Conservation (phyloP, 1,140 invertebrate species). For the Latrodectus geometricus region DNA sequence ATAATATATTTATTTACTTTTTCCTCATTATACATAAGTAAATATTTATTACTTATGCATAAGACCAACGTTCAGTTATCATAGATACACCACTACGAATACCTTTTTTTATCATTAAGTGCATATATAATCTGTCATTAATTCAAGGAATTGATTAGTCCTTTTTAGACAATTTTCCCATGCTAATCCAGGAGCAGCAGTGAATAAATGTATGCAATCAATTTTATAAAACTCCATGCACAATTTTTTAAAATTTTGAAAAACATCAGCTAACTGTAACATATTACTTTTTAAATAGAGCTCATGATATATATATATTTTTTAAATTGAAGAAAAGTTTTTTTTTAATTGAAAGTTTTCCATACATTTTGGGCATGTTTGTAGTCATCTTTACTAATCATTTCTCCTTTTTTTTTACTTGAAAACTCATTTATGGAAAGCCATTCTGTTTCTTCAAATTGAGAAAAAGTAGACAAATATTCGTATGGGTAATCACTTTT, state of each 20-base stretch:
- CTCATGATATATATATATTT: background rate
- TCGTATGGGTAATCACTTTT: no score
- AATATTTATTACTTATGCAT: no score
- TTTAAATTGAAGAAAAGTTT: background rate
- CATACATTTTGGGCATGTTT: background rate
- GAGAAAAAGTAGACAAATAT: background rate
- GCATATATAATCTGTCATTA: no score
- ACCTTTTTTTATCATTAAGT: no score
- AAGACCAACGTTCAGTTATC: background rate
- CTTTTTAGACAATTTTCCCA: no score
- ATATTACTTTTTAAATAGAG: background rate
- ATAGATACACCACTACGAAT: no score
- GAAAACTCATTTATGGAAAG: background rate
- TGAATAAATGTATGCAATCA: no score
- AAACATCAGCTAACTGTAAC: constrained; percentile 45
- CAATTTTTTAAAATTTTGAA: background rate
- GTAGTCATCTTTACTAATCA: background rate
- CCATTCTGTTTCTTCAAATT: background rate
- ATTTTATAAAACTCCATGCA: background rate
- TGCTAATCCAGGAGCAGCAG: no score
- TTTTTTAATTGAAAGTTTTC: background rate
- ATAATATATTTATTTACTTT: constrained; percentile 42
- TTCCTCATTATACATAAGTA: constrained; percentile 6
- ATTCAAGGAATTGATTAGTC: no score
- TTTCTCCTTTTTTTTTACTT: background rate